phyloP scores from a whole-genome alignment of 1,140 invertebrate species.

The Achatina immaculata region DNA sequence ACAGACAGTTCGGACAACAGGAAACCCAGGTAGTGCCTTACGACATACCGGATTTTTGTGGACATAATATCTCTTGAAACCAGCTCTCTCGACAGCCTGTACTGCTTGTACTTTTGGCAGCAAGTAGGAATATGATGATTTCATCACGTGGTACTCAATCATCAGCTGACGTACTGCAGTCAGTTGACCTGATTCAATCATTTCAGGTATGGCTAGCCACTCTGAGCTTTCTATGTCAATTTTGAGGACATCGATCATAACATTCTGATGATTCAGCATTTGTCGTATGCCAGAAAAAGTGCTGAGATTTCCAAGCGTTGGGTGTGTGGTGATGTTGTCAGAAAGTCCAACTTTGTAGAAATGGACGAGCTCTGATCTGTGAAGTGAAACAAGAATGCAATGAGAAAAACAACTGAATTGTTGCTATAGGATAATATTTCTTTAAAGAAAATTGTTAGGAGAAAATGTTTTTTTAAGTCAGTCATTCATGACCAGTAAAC shows the following conservation, averaged over 20 bases:
- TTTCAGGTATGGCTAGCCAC: neutral
- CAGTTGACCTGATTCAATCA: neutral
- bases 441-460: no score
- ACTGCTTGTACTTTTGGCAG: neutral
- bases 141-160: neutral
- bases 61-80: neutral
- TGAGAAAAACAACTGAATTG: no score
- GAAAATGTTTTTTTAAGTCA: no score
- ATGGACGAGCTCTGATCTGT: neutral
- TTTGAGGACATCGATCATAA: neutral
- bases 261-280: neutral
- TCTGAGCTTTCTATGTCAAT: conserved; percentile 17
- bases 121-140: neutral
- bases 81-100: neutral
- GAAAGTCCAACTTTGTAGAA: conserved; percentile 8
- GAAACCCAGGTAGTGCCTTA: neutral
- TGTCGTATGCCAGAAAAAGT: neutral
- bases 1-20: neutral
- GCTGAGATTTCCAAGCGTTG: neutral
- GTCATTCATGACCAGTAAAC: no score
- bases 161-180: neutral
- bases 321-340: neutral
- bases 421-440: no score
- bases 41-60: neutral
- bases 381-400: neutral